Percentiles rank a stretch among this genome's conserved stretches.
These are phyloP conservation scores for Zaprionus bogoriensis DNA, from an alignment of 2,888 invertebrate species.

Conservation along the genomic window DNA sequence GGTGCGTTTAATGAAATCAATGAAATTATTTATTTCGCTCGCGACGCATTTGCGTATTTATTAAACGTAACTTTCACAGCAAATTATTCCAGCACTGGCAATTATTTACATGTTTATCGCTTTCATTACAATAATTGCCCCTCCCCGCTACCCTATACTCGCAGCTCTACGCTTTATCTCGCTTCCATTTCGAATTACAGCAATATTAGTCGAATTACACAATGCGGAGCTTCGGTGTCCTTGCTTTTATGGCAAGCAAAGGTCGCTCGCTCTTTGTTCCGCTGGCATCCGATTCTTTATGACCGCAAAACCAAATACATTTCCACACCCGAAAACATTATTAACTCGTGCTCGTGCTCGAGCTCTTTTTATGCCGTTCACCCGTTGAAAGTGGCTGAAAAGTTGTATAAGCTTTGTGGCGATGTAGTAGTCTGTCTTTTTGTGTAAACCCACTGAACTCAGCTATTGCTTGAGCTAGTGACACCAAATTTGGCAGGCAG, in stretches of 20 bases:
- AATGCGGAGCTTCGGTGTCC: neutral
- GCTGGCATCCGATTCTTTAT: slow-evolving; percentile 23
- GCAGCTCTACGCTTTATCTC: neutral
- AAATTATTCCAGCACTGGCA: neutral
- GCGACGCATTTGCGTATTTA: slow-evolving; percentile 62
- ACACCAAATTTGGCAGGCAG: too few species aligned
- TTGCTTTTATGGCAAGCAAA: neutral
- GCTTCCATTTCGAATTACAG: neutral
- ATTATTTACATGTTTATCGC: neutral
- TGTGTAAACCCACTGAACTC: too few species aligned
- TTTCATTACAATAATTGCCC: neutral
- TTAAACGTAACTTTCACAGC: slow-evolving; percentile 48
- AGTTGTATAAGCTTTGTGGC: too few species aligned
- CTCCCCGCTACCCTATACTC: neutral
- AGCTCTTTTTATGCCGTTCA: too few species aligned
- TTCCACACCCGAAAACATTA: slow-evolving; percentile 4
- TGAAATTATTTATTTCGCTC: slow-evolving; percentile 67
- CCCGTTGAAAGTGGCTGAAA: too few species aligned
- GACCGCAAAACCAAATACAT: slow-evolving; percentile 20
- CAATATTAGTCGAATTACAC: neutral
- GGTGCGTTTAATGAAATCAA: slow-evolving; percentile 65
- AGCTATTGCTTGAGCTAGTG: too few species aligned
- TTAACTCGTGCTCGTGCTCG: slow-evolving; percentile 22
- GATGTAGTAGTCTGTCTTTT: too few species aligned
- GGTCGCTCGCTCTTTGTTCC: slow-evolving; percentile 1